Conservation (phyloP, 1,140 invertebrate species). For the Wasmannia auropunctata region DNA sequence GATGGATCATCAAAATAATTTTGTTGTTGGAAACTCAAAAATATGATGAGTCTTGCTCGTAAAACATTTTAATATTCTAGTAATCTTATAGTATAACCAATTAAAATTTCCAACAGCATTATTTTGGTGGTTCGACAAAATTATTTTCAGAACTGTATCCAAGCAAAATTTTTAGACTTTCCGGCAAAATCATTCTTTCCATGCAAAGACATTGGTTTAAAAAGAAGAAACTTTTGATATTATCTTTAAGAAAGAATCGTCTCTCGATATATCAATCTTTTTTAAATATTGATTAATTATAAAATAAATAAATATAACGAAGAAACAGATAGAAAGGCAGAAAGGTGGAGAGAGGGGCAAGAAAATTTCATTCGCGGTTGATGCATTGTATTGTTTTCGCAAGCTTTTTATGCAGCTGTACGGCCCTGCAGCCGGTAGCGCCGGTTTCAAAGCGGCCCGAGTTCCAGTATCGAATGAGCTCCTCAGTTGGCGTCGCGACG, state of each 20-base stretch:
- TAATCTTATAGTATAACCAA: too few species aligned
- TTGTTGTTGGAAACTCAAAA: too few species aligned
- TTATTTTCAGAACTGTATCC: too few species aligned
- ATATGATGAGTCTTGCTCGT: too few species aligned
- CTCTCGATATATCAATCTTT: not conserved
- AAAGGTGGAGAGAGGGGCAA: not conserved
- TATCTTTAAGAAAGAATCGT: not conserved
- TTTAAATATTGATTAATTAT: conserved; percentile 9
- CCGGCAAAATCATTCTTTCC: too few species aligned
- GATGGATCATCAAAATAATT: too few species aligned
- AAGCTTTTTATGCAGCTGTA: conserved; percentile 7
- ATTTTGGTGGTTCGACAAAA: too few species aligned
- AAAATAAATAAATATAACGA: not conserved
- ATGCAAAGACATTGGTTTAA: too few species aligned
- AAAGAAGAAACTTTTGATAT: not conserved
- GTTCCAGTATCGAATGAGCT: conserved; percentile 43
- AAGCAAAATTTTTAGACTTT: too few species aligned
- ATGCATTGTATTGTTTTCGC: not conserved
- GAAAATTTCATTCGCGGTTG: not conserved
- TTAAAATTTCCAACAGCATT: too few species aligned
- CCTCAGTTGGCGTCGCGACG: conserved; percentile 79
- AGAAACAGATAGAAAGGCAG: not conserved
- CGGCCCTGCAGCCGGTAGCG: conserved; percentile 62
- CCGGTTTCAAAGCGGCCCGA: conserved; percentile 62
- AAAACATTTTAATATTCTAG: too few species aligned